phyloP scores from a whole-genome alignment of 2,113 vertebrate genomes.

The Pipa parva region DNA sequence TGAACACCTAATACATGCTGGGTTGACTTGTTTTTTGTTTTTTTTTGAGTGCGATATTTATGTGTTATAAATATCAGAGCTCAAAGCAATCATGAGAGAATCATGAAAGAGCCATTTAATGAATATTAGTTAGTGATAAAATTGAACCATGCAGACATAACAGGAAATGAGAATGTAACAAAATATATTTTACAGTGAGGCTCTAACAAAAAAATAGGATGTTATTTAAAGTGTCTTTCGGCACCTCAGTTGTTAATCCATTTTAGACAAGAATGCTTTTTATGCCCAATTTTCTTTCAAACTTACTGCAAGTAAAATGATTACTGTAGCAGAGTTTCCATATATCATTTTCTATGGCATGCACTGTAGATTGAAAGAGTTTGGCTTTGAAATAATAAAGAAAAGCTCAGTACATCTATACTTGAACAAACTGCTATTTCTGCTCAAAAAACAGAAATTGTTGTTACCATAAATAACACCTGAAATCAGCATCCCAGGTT shows the following conservation, averaged over 20 bases:
- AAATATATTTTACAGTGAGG: conserved; percentile 8
- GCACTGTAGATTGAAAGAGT: conserved; percentile 16
- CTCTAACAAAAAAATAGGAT: conserved; percentile 25
- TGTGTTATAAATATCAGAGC: conserved; percentile 8
- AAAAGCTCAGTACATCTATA: conserved; percentile 11
- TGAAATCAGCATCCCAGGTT: no score
- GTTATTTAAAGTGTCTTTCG: conserved; percentile 10
- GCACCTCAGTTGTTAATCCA: background rate
- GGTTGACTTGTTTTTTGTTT: conserved; percentile 20
- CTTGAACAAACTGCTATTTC: conserved; percentile 10
- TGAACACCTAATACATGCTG: background rate
- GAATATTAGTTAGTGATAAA: conserved; percentile 23
- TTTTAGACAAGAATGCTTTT: conserved; percentile 12
- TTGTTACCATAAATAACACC: conserved; percentile 25
- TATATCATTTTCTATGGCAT: conserved; percentile 15
- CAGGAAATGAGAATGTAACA: conserved; percentile 2
- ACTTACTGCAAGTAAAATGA: conserved; percentile 20
- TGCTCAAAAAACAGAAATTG: background rate
- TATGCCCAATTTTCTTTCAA: conserved; percentile 22
- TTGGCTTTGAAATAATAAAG: conserved; percentile 7
- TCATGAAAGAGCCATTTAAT: conserved; percentile 20
- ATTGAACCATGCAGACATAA: conserved; percentile 4
- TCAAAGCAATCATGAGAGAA: conserved; percentile 6
- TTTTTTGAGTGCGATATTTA: conserved; percentile 7
- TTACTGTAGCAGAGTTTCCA: conserved; percentile 10